Evolutionary conservation across 1,140 invertebrate species (phyloP), one percentile per base, ranked within the genome.

Genomic region (Colletes latitarsis): DNA sequence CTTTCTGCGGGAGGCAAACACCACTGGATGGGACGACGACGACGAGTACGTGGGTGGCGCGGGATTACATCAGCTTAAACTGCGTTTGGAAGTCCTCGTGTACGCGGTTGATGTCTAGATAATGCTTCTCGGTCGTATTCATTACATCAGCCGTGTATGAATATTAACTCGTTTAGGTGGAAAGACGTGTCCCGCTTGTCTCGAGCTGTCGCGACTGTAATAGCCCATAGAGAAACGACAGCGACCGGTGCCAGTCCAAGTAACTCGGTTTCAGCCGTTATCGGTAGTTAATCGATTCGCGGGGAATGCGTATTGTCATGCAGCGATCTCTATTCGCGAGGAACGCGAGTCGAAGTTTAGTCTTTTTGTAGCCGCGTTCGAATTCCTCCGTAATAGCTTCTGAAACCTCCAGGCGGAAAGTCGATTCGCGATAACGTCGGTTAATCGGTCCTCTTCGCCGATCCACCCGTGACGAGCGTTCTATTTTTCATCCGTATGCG

Each of bases 81-180:
- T 41, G 15, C 69, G 58, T 72, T 78, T 72, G 57, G 19, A 78
- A 41, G 66, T 58, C 52, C 57, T 21, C 68, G 76, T 78, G 39
- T 53, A 63, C 46, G 39, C 55, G 46, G 43, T 43, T 41, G 76
- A 71, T 78, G 76, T 60, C n/a, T 78, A 63, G 67, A 78, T 78
- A 78, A 78, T 78, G 57, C 66, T 49, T 19, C 64, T 49, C 64
- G 64, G 64, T 67, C 74, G 63, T 68, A 57, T 52, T 60, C 75
- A 43, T 77, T 77, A 70, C 21, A 69, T 77, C 69, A 77, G 53
- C 19, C 74, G 64, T 58, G 57, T 72, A 78, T 63, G 76, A 78
- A 78, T 78, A 78, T 78, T 78, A 78, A 78, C 76, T 78, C 69
- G 76, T 78, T 72, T 53, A 63, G 69, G 46, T 53, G 58, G 69